phyloP scores from a whole-genome alignment of 1,140 invertebrate species.

The Zophobas atratus region DNA sequence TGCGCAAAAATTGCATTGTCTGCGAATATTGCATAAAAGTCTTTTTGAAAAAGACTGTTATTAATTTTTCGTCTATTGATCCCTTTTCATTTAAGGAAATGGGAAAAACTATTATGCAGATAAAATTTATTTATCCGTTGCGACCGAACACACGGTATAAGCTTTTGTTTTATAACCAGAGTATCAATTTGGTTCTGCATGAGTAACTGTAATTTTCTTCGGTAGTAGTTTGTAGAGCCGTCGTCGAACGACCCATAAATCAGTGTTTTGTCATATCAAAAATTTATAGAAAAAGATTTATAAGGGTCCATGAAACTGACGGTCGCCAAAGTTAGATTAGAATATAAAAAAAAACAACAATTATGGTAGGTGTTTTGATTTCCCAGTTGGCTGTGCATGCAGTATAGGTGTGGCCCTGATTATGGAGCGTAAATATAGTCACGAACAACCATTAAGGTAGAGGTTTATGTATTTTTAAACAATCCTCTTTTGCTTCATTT shows the following conservation, averaged over 20 bases:
- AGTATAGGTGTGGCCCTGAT: slow-evolving; percentile 47
- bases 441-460: slow-evolving; percentile 48
- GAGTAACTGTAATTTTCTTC: slow-evolving; percentile 37
- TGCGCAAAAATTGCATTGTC: too few relatives aligned
- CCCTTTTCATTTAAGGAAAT: too few relatives aligned
- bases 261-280: slow-evolving; percentile 47
- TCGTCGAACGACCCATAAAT: slow-evolving; percentile 45
- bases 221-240: slow-evolving; percentile 36
- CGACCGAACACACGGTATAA: neutral
- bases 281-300: slow-evolving; percentile 50
- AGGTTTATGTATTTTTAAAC: slow-evolving; percentile 42
- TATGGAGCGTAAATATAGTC: slow-evolving; percentile 44
- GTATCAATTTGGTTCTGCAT: slow-evolving; percentile 31
- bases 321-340: slow-evolving; percentile 54
- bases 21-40: too few relatives aligned
- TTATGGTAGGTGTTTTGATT: slow-evolving; percentile 55
- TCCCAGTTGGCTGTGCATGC: slow-evolving; percentile 52
- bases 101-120: too few relatives aligned
- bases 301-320: slow-evolving; percentile 45
- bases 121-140: too few relatives aligned
- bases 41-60: too few relatives aligned
- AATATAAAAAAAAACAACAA: slow-evolving; percentile 56
- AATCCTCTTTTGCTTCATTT: slow-evolving; percentile 30
- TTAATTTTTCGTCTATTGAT: too few relatives aligned
- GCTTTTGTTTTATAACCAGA: slow-evolving; percentile 6